These are phyloP conservation scores for Dolichomitus sp. DNA, from an alignment of 2,888 invertebrate genomes.

Conservation along the genomic window DNA sequence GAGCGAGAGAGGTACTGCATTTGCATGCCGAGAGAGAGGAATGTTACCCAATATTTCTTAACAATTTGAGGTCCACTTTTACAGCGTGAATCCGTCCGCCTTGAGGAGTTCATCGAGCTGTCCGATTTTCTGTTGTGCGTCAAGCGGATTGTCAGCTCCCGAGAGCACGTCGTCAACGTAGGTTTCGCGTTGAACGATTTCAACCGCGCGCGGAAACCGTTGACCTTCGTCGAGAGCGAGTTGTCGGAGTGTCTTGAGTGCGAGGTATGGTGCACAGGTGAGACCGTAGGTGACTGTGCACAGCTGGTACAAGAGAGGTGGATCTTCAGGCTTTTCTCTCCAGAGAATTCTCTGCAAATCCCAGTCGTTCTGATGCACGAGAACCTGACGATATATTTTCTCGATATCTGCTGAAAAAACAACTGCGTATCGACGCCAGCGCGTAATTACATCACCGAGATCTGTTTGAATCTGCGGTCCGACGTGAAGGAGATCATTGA, in stretches of 20 bases:
- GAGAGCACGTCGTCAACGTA: constrained; percentile 13
- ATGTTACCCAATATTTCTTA: not conserved
- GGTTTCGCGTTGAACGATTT: not conserved
- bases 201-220: constrained; percentile 28
- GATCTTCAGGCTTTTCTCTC: too few species aligned
- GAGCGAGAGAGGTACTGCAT: not conserved
- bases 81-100: constrained; percentile 46
- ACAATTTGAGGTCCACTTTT: constrained; percentile 38
- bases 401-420: constrained; percentile 80
- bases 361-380: constrained; percentile 70
- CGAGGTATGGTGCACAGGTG: constrained; percentile 13
- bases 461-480: constrained; percentile 79
- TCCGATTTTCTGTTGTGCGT: not conserved
- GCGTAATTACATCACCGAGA: constrained; percentile 75
- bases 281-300: too few species aligned
- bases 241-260: not conserved
- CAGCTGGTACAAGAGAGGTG: too few species aligned
- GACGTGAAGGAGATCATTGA: constrained; percentile 78
- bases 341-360: constrained; percentile 67
- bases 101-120: not conserved
- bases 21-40: not conserved
- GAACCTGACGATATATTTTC: constrained; percentile 82
- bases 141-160: not conserved
- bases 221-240: constrained; percentile 21
- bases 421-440: constrained; percentile 74